phyloP scores from a whole-genome alignment of 2,113 vertebrate species.

The Cynoglossus semilaevis region DNA sequence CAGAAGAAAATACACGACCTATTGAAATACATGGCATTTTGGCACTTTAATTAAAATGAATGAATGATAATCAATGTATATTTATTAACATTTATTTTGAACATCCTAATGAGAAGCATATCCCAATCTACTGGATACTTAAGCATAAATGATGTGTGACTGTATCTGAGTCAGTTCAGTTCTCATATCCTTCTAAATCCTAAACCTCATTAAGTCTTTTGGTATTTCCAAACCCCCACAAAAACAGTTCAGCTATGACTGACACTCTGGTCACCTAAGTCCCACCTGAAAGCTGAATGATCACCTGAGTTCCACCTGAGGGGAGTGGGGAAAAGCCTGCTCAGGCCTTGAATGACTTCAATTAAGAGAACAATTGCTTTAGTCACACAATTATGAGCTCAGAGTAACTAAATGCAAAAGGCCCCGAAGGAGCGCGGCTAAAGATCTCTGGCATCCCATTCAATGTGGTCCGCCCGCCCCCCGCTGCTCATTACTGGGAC shows the following conservation, averaged over 20 bases:
- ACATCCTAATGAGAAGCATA: too few relatives aligned
- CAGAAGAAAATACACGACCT: too few relatives aligned
- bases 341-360: constrained; percentile 66
- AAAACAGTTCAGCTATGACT: neutral
- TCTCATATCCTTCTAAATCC: too few relatives aligned
- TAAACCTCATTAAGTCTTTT: neutral
- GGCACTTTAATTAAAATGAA: too few relatives aligned
- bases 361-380: constrained; percentile 81
- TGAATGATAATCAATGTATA: too few relatives aligned
- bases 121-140: too few relatives aligned
- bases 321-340: constrained; percentile 24
- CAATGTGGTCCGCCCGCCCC: constrained; percentile 58
- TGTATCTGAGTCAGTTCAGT: too few relatives aligned
- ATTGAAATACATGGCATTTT: too few relatives aligned
- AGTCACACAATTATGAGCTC: constrained; percentile 80
- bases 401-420: constrained; percentile 72
- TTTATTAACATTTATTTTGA: too few relatives aligned
- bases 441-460: constrained; percentile 73
- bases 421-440: constrained; percentile 72
- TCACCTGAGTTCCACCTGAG: constrained; percentile 70
- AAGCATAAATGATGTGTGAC: neutral
- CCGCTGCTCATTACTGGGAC: constrained; percentile 62
- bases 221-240: neutral
- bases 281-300: constrained; percentile 48
- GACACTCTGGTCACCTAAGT: constrained; percentile 44